Evolutionary conservation across 2,113 vertebrate genomes (phyloP), one percentile per base, ranked within the genome.

Genomic region (Takifugu flavidus): DNA sequence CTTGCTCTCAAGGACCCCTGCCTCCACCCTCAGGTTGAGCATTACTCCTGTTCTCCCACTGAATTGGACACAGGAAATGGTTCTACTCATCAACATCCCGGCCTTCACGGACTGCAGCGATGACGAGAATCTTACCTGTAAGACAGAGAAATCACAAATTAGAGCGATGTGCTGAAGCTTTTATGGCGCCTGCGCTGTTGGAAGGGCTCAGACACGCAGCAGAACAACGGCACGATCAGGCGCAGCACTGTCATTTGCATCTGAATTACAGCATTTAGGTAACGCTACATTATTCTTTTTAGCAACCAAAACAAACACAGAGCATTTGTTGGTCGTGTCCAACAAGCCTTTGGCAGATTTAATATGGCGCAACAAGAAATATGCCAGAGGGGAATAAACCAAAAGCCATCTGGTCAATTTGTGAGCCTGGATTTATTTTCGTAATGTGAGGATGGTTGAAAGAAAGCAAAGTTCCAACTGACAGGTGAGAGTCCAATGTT

Each of bases 121-220:
- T n/a, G 15, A 74, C 59, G 47, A 73, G 25, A 49, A 53, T 45
- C 53, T 89, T 90, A 90, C 89, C 89, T 90, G 87, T n/a, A 85
- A 88, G 49, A 80, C 46, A 86, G 12, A 78, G 46, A 78, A 71
- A 47, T 74, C n/a, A 67, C 10, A 0, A 8, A 10, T 39, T 39
- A 39, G 34, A 39, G 7, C 34, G 7, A 39, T 10, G 34, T 6
- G 34, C 34, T 39, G 34, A 6, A 39, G 7, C 34, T 39, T 20
- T 11, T 39, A 39, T 39, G 7, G 11, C 11, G 34, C 11, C 8
- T 39, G 8, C 8, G 1, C 34, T 39, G 34, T 11, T 2, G 11
- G 7, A 10, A 39, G 34, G 34, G 34, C 6, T 10, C 7, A 10
- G 34, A 39, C 3, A 10, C 8, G 8, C 1, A 39, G 34, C 34